Conservation (phyloP, 2,113 vertebrate species). For the Ovibos moschatus region DNA sequence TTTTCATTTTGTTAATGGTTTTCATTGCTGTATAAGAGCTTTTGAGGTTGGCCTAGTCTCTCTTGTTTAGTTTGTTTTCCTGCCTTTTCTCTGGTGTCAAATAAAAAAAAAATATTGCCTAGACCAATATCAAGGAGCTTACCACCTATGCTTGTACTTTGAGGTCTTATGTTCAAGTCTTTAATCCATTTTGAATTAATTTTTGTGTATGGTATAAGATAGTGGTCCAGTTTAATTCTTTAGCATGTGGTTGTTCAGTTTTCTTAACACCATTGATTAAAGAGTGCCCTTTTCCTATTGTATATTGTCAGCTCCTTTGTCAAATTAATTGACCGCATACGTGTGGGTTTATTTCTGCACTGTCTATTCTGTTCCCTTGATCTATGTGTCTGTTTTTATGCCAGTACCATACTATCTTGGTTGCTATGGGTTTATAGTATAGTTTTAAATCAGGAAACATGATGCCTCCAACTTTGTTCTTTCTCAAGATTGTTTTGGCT, state of each 20-base stretch:
- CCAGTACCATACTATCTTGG: neutral
- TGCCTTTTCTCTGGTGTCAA: neutral
- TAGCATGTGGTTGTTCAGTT: neutral
- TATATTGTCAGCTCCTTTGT: neutral
- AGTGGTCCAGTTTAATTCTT: neutral
- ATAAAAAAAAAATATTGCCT: neutral
- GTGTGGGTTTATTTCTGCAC: neutral
- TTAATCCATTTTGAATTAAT: neutral
- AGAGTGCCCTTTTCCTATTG: neutral
- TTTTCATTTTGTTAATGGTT: neutral
- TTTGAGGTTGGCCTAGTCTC: neutral
- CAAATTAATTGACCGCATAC: neutral
- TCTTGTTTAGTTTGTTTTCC: neutral
- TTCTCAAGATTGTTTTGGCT: neutral
- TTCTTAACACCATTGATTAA: neutral
- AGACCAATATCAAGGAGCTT: neutral
- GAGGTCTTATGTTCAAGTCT: neutral
- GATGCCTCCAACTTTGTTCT: neutral
- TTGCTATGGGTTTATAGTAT: neutral
- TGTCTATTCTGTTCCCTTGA: neutral
- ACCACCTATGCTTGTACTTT: neutral
- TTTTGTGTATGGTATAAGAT: neutral
- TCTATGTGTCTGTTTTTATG: neutral
- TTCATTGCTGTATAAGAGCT: neutral
- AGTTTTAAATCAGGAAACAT: neutral